phyloP scores from a whole-genome alignment of 2,797 vertebrate genomes.

The Enteromius anoplus region DNA sequence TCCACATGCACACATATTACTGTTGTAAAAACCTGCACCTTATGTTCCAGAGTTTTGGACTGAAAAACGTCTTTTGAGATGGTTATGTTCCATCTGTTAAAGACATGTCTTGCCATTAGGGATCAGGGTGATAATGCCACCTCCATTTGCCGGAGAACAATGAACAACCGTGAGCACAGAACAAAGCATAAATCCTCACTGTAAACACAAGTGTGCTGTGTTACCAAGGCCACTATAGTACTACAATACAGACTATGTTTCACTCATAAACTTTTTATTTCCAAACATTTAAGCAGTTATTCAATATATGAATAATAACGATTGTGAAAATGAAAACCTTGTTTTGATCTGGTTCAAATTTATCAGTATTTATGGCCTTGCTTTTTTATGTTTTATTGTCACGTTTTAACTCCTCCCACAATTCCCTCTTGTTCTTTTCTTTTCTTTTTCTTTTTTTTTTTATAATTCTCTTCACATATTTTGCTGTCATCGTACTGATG shows the following conservation, averaged over 20 bases:
- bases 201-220: slow-evolving; percentile 34
- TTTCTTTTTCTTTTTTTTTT: slow-evolving; percentile 64
- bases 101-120: slow-evolving; percentile 51
- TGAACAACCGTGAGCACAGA: neutral
- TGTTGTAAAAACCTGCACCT: neutral
- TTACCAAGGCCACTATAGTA: neutral
- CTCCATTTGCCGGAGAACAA: slow-evolving; percentile 44
- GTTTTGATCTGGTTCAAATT: neutral
- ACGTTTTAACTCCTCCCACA: slow-evolving; percentile 69
- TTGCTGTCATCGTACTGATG: slow-evolving; percentile 92
- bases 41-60: slow-evolving; percentile 17
- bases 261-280: neutral
- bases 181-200: slow-evolving; percentile 7
- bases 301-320: neutral
- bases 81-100: slow-evolving; percentile 53
- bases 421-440: slow-evolving; percentile 52
- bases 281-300: neutral
- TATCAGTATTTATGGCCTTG: neutral
- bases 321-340: neutral
- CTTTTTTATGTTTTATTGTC: slow-evolving; percentile 56
- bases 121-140: slow-evolving; percentile 52
- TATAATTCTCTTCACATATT: slow-evolving; percentile 84
- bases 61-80: slow-evolving; percentile 42
- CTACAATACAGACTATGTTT: neutral
- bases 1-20: slow-evolving; percentile 19